Base-by-base conservation (phyloP, 2,113 vertebrate genomes). In the Salvelinus namaycush region DNA sequence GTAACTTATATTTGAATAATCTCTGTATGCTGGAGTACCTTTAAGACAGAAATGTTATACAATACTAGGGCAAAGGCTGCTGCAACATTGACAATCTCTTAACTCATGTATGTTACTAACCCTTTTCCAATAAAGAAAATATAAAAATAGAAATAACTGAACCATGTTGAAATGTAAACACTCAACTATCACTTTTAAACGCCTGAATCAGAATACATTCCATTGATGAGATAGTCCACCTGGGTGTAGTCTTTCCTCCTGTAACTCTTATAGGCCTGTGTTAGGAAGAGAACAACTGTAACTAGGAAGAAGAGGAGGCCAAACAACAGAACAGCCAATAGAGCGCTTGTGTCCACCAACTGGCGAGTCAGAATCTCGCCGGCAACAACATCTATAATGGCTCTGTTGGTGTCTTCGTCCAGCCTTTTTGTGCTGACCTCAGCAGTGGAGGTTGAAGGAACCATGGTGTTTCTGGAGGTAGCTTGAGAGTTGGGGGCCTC, bases 191-290 rank as follows among this genome's bases (percentile, higher is more conserved):
- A 44, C 22, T 97, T 12, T 44, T 93, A 98, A 85, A 98, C 92
- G 27, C 97, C 96, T 0, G 96, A 96, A 89, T 98, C 97, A 0
- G 93, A 90, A 24, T 99, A 99, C 97, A 99, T 99, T 54, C 97
- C 97, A 0, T 99, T 98, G 87, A 99, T 99, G 73, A 99, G 89
- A 72, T 99, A 99, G 92, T 99, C 97, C 79, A 99, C 96, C 88
- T 97, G 97, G 0, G 95, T 97, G 90, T 99, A 99, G 86, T 95
- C 97, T 86, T 96, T 97, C 85, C 94, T 95, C 86, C 88, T 93
- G 87, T 98, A 97, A 92, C 96, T 97, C 82, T 97, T 96, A 0
- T 95, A 96, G 24, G 95, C 97, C 68, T 97, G 97, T 13, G 89
- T 88, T 62, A 93, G 84, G 31, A 98, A 94, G 69, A 99, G 76